These are phyloP conservation scores for Drosophila infuscata DNA, from an alignment of 2,888 invertebrate species.

Conservation along the genomic window DNA sequence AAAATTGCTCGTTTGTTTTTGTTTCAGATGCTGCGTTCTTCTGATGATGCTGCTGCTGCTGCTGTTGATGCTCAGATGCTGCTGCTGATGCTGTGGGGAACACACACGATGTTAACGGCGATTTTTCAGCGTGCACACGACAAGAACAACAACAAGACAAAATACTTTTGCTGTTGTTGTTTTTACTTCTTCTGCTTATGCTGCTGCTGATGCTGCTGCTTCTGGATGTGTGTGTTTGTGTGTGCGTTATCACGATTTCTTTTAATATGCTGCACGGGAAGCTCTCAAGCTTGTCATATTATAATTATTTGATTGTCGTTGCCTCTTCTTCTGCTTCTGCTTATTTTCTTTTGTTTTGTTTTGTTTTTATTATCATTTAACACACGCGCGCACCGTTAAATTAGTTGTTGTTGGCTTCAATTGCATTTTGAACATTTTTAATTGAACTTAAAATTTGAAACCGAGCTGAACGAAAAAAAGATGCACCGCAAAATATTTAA, in stretches of 20 bases:
- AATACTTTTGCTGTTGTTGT: constrained; percentile 38
- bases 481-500: constrained; percentile 20
- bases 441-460: constrained; percentile 16
- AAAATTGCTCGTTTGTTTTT: constrained; percentile 58
- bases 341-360: neutral
- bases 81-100: constrained; percentile 22
- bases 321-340: constrained; percentile 9
- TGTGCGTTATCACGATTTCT: constrained; percentile 65
- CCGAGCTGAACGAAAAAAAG: constrained; percentile 5
- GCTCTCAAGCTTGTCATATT: constrained; percentile 53
- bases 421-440: constrained; percentile 20
- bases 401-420: constrained; percentile 11
- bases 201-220: constrained; percentile 23
- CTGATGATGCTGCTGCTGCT: constrained; percentile 17
- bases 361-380: constrained; percentile 35
- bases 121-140: constrained; percentile 48
- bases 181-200: constrained; percentile 15
- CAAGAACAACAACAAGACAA: constrained; percentile 32
- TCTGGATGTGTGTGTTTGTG: constrained; percentile 40
- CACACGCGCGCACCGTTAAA: constrained; percentile 48
- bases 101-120: constrained; percentile 61
- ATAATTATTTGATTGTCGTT: constrained; percentile 56
- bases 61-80: constrained; percentile 15
- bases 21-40: constrained; percentile 34
- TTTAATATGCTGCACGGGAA: constrained; percentile 54